These are phyloP conservation scores for Dusona sp. DNA, from an alignment of 2,888 invertebrate species.

Conservation along the genomic window DNA sequence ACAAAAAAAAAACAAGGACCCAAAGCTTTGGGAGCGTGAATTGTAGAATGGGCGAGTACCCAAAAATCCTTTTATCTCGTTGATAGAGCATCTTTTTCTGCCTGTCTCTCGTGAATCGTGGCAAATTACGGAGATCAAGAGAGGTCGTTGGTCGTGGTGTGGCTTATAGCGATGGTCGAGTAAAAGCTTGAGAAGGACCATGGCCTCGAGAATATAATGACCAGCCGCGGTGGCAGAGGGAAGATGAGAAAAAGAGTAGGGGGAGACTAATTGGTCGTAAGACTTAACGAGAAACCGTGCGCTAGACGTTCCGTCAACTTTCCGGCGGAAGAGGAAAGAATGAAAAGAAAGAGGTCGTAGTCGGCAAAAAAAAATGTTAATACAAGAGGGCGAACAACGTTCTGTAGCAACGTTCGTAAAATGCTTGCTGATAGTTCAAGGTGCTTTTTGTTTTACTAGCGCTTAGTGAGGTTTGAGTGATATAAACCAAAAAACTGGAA, in stretches of 20 bases:
- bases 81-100: slow-evolving; percentile 51
- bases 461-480: background rate
- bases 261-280: slow-evolving; percentile 67
- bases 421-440: slow-evolving; percentile 43
- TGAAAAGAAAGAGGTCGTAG: slow-evolving; percentile 13
- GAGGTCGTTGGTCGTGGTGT: slow-evolving; percentile 21
- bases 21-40: background rate
- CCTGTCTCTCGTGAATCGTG: slow-evolving; percentile 45
- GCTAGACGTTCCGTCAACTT: slow-evolving; percentile 54
- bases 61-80: slow-evolving; percentile 60
- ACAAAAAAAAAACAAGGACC: background rate
- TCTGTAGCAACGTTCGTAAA: slow-evolving; percentile 14
- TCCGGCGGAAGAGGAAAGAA: slow-evolving; percentile 28
- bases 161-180: slow-evolving; percentile 25
- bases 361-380: slow-evolving; percentile 4
- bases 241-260: background rate
- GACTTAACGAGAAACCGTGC: slow-evolving; percentile 65
- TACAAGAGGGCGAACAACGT: slow-evolving; percentile 20
- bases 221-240: slow-evolving; percentile 40
- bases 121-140: slow-evolving; percentile 55
- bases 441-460: slow-evolving; percentile 32
- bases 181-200: slow-evolving; percentile 36
- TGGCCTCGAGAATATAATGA: slow-evolving; percentile 65
- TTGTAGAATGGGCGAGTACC: slow-evolving; percentile 13
- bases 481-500: background rate